Conservation (phyloP, 2,797 vertebrate genomes). For the Oceanodroma leucorhoa region DNA sequence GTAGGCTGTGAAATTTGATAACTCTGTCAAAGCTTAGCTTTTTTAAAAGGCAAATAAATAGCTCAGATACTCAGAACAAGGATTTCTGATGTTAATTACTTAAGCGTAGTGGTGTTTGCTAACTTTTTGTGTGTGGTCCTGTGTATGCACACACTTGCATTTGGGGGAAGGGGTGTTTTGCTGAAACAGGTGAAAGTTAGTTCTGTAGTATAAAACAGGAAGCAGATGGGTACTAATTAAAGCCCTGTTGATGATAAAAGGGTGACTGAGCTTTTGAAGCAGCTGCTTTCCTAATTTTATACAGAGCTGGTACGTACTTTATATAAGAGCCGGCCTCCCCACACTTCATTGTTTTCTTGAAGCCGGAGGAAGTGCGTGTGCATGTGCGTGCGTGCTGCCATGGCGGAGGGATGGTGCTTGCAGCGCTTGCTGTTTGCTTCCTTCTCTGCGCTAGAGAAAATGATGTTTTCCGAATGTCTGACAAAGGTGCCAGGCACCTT, state of each 20-base stretch:
- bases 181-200: conserved; percentile 75
- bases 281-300: conserved; percentile 76
- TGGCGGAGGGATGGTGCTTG: not conserved
- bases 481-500: not conserved
- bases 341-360: conserved; percentile 6
- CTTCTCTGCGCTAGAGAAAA: not conserved
- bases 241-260: conserved; percentile 74
- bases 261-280: conserved; percentile 69
- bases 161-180: conserved; percentile 47
- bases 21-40: not conserved
- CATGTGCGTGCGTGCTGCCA: conserved; percentile 11
- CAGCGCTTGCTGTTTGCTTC: not conserved
- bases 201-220: conserved; percentile 74
- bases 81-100: not conserved
- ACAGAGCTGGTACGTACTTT: conserved; percentile 25
- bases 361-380: conserved; percentile 36
- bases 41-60: not conserved
- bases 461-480: not conserved
- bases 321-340: conserved; percentile 9
- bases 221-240: conserved; percentile 81
- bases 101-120: not conserved
- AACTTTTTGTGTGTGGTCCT: not conserved
- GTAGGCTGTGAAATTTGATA: not conserved
- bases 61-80: conserved; percentile 15
- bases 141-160: not conserved